Conservation (phyloP, 92 coral and sea anemone species). For the Porites evermanni region DNA sequence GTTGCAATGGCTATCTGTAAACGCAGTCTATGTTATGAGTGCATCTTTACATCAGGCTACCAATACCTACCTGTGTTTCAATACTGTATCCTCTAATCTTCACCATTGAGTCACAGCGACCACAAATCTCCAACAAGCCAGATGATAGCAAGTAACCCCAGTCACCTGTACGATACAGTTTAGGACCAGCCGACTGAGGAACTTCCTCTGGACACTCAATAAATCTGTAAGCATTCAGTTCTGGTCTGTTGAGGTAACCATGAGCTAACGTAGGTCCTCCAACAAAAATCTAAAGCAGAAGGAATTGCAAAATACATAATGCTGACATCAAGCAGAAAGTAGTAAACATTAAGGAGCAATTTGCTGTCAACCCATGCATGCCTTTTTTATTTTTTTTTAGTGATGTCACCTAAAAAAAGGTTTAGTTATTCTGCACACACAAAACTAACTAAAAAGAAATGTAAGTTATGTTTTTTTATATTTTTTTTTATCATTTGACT, state of each 20-base stretch:
- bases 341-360: too few species aligned
- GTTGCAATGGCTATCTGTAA: too few species aligned
- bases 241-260: constrained; percentile 93
- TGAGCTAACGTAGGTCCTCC: constrained; percentile 92
- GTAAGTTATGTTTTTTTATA: too few species aligned
- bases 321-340: too few species aligned
- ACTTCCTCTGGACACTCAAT: constrained; percentile 70
- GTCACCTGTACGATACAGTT: constrained; percentile 86
- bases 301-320: background rate
- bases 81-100: constrained; percentile 93
- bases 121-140: constrained; percentile 88
- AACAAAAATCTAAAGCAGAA: constrained; percentile 72
- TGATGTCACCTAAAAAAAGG: too few species aligned
- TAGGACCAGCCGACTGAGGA: constrained; percentile 70
- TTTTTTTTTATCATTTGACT: too few species aligned
- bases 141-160: constrained; percentile 89
- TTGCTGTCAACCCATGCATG: too few species aligned
- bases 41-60: background rate
- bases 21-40: background rate
- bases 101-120: constrained; percentile 93
- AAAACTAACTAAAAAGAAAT: too few species aligned
- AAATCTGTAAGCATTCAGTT: constrained; percentile 77
- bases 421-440: too few species aligned
- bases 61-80: constrained; percentile 76
- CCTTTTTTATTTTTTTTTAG: too few species aligned